Evolutionary conservation across 2,797 vertebrate species (phyloP), one percentile per base, ranked within the genome.

Genomic region (Dermochelys coriacea): DNA sequence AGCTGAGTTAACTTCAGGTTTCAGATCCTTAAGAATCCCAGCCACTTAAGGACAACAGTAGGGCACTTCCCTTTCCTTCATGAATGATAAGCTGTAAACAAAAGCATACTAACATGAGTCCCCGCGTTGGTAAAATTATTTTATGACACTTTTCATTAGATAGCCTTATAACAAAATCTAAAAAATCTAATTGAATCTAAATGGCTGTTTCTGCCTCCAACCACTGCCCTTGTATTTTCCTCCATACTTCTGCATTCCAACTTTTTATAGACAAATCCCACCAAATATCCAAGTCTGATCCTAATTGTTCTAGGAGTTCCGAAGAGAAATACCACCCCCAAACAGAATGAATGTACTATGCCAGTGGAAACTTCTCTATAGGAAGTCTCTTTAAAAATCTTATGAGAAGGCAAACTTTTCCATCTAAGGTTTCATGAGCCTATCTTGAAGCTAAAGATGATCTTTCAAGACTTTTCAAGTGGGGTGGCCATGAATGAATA

Each of bases 101-200:
- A 2, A 88, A 85, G 45, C 21, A 90, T 82, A 91, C n/a, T 10
- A 47, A 47, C 80, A 0, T 52, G 84, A 91, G 11, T 85, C 52
- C 23, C 45, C 81, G 52, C 84, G 79, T 47, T 80, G 88, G 81
- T 95, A 93, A 96, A 95, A 93, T 80, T 83, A 93, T 79, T 92
- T 55, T 75, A 27, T 37, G 92, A 85, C 52, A 93, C 79, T 74
- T 90, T 25, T 86, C 88, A 91, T 91, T 88, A 89, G 85, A 87
- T 34, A 89, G 92, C n/a, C n/a, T 86, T 86, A 64, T 83, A 59
- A 94, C 84, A 77, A 86, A 57, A 31, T 85, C 47, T 45, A n/a
- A n/a, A n/a, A n/a, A n/a, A n/a, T n/a, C n/a, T n/a, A n/a, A 55
- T 55, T 55, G 23, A 7, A 55, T 10, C 95, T 47, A 94, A 64